Evolutionary conservation across 2,797 vertebrate genomes (phyloP).

Genomic region (Trichosurus vulpecula): DNA sequence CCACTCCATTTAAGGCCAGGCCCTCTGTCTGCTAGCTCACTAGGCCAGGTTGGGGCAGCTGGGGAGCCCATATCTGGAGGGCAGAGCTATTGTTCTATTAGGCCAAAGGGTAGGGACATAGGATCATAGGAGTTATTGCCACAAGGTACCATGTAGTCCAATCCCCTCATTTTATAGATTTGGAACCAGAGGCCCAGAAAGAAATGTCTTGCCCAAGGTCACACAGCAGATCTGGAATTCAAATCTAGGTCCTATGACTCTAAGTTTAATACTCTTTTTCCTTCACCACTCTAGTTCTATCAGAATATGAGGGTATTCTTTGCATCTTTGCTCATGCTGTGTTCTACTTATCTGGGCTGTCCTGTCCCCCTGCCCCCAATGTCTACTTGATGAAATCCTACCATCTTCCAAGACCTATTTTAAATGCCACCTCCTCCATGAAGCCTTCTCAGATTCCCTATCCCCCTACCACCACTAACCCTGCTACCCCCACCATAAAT

Average conservation of each 20-base stretch:
- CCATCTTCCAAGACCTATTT: not conserved
- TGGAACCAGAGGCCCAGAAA: not conserved
- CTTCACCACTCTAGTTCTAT: not conserved
- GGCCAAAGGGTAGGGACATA: not conserved
- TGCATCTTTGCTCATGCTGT: not conserved
- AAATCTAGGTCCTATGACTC: not conserved
- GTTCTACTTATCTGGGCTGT: not conserved
- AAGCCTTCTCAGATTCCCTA: not conserved
- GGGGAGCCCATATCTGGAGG: not conserved
- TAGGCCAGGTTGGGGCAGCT: not conserved
- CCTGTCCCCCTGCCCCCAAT: not conserved
- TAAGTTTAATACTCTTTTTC: not conserved
- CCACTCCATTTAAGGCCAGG: not conserved
- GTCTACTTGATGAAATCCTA: not conserved
- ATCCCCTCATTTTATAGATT: not conserved
- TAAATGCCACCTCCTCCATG: not conserved
- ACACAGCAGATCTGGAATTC: not conserved
- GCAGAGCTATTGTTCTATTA: not conserved
- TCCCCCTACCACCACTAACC: not conserved
- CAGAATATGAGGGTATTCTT: not conserved
- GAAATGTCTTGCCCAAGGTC: not conserved
- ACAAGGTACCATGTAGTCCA: not conserved
- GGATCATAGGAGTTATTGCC: not conserved
- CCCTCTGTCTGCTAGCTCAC: not conserved
- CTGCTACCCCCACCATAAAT: not conserved